Percentiles rank a stretch among this genome's conserved stretches.
phyloP scores from a whole-genome alignment of 2,888 invertebrate species.

The Auanema sp. region DNA sequence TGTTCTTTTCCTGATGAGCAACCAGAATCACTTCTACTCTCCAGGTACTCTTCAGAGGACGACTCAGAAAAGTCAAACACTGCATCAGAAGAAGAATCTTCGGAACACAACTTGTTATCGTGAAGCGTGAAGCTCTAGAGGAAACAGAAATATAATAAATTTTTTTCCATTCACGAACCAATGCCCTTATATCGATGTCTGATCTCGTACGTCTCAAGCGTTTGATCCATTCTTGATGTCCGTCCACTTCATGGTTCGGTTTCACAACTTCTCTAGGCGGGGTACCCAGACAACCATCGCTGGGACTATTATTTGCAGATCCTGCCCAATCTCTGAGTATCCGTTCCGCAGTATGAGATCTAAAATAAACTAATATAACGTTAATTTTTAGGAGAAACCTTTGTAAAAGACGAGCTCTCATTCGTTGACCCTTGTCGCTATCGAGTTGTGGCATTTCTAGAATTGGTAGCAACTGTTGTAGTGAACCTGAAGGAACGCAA shows the following conservation, averaged over 20 bases:
- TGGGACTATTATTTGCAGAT: slow-evolving; percentile 6
- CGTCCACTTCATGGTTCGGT: neutral
- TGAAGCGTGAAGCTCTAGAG: neutral
- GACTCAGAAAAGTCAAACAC: slow-evolving; percentile 12
- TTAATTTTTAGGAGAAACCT: slow-evolving; percentile 10
- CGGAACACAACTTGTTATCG: slow-evolving; percentile 8
- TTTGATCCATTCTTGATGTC: slow-evolving; percentile 24
- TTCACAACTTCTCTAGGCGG: slow-evolving; percentile 33
- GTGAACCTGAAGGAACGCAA: slow-evolving; percentile 2
- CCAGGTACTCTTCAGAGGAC: neutral
- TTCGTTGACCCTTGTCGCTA: slow-evolving; percentile 27
- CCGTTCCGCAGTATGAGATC: slow-evolving; percentile 31
- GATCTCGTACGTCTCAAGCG: slow-evolving; percentile 29
- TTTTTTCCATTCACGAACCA: neutral
- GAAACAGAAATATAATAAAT: neutral
- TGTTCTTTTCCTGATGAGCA: slow-evolving; percentile 20
- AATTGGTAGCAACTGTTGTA: slow-evolving; percentile 31
- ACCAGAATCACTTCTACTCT: slow-evolving; percentile 16
- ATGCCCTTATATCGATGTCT: slow-evolving; percentile 7
- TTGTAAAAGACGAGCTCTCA: slow-evolving; percentile 24
- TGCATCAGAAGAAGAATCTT: slow-evolving; percentile 8
- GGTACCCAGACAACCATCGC: slow-evolving; percentile 32
- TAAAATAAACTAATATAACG: slow-evolving; percentile 4
- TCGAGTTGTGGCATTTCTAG: slow-evolving; percentile 49
- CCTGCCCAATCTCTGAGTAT: slow-evolving; percentile 30